Evolutionary conservation across 2,888 invertebrate genomes (phyloP).

Genomic region (Apodemia mormo): DNA sequence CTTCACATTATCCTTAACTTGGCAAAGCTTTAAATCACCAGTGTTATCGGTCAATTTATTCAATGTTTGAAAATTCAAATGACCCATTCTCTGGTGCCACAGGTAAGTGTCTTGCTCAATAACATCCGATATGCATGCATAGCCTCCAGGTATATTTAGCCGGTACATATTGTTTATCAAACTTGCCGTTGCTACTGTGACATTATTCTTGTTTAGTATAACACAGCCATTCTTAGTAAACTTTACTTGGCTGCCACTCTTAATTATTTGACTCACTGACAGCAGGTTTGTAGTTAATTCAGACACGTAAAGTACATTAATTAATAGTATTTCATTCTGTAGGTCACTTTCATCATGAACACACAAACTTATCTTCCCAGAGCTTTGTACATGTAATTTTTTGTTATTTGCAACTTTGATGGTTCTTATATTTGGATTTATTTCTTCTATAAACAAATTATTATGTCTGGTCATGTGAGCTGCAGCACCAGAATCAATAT

Average conservation of each 20-base stretch:
- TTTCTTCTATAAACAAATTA: not conserved
- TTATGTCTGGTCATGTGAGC: not conserved
- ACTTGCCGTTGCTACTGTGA: not conserved
- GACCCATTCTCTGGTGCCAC: not conserved
- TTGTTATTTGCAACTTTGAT: not conserved
- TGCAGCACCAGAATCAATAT: not conserved
- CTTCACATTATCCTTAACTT: not conserved
- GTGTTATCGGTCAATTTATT: not conserved
- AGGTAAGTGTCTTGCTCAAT: not conserved
- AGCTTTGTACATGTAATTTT: not conserved
- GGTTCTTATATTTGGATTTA: not conserved
- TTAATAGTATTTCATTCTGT: too few species aligned
- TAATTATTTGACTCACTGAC: not conserved
- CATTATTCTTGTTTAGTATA: not conserved
- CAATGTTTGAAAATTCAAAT: not conserved
- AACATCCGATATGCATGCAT: conserved; percentile 1
- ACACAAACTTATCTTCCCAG: not conserved
- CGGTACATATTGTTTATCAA: not conserved
- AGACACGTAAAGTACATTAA: too few species aligned
- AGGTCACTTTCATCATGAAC: not conserved
- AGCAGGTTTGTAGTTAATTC: too few species aligned
- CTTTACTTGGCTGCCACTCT: too few species aligned
- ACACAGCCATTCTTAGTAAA: not conserved
- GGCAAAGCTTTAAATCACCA: not conserved
- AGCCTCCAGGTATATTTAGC: not conserved